phyloP scores from a whole-genome alignment of 2,797 vertebrate species.

The Florisuga fusca region DNA sequence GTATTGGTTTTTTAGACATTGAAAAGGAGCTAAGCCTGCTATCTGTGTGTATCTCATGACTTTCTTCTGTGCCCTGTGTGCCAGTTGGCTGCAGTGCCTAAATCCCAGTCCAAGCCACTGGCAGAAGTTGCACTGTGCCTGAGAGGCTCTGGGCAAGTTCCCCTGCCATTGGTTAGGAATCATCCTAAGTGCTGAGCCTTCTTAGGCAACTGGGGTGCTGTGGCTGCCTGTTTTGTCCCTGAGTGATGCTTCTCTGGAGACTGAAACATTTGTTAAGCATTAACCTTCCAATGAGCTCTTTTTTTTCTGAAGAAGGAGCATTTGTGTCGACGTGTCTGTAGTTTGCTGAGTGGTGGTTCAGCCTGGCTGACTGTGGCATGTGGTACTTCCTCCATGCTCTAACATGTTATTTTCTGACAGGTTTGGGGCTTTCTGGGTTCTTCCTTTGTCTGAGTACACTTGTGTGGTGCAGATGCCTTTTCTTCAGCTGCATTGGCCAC shows the following conservation, averaged over 20 bases:
- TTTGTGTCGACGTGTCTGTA: neutral
- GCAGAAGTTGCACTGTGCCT: neutral
- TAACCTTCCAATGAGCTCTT: neutral
- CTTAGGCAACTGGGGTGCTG: neutral
- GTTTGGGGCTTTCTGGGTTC: neutral
- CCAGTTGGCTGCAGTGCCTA: neutral
- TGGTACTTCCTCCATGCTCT: neutral
- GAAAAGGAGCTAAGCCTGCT: neutral
- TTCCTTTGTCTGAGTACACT: neutral
- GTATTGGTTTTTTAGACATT: neutral
- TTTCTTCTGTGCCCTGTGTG: fast-evolving
- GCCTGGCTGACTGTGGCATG: neutral
- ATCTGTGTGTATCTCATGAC: neutral
- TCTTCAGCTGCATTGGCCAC: neutral
- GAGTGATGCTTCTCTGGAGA: neutral
- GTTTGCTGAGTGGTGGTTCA: neutral
- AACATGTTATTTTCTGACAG: neutral
- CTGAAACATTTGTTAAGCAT: neutral
- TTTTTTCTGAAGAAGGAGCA: neutral
- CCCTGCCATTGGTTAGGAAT: neutral
- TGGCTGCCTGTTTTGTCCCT: neutral
- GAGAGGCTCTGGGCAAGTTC: neutral
- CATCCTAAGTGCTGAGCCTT: neutral
- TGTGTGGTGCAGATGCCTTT: neutral
- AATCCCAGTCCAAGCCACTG: neutral